These are phyloP conservation scores for Balearica regulorum DNA, from an alignment of 2,797 vertebrate genomes.

Conservation along the genomic window DNA sequence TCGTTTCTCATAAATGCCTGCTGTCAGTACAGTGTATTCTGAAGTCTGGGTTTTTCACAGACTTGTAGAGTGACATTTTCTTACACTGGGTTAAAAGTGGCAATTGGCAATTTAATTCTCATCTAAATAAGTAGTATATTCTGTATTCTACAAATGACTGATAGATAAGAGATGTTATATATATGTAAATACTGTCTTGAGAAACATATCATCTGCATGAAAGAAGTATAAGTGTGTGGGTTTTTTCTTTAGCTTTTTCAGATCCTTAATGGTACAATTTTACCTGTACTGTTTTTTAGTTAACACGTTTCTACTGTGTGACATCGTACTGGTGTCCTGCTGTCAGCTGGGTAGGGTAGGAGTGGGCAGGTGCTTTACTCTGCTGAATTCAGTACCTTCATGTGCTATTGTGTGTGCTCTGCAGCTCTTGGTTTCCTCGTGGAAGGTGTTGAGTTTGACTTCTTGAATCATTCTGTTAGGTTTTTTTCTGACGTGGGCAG, in stretches of 20 bases:
- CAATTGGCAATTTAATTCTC: neutral
- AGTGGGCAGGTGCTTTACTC: neutral
- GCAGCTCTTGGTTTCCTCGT: neutral
- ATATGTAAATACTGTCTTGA: neutral
- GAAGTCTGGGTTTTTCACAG: neutral
- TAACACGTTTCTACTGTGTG: accelerated
- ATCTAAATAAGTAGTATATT: neutral
- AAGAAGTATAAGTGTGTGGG: neutral
- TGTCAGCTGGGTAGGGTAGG: neutral
- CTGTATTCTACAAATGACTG: neutral
- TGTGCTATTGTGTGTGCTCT: accelerated
- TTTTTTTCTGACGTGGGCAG: neutral
- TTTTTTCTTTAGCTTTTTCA: neutral
- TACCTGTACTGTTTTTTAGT: neutral
- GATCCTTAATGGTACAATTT: neutral
- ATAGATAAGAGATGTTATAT: neutral
- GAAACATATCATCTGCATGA: neutral
- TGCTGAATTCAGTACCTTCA: neutral
- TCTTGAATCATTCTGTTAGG: neutral
- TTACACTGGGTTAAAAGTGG: neutral
- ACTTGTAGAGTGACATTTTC: neutral
- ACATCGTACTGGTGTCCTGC: neutral
- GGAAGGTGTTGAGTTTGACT: neutral
- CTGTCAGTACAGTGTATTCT: neutral
- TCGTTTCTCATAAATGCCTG: accelerated